Base-by-base conservation (phyloP, 1,140 invertebrate species). In the Babylonia areolata region DNA sequence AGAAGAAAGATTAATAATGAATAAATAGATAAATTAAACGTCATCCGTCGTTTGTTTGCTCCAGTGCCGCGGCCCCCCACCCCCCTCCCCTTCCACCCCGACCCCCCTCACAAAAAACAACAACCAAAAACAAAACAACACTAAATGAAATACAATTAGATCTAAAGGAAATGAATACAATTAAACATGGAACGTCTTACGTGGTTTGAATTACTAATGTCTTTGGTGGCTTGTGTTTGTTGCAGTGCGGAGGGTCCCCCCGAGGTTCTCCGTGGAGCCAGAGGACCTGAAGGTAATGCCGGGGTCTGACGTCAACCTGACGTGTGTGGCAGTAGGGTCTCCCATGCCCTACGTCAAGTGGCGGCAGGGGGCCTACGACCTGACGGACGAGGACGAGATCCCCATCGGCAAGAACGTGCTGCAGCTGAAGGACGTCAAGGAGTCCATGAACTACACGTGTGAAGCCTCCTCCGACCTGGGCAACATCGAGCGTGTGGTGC, bases 271-370 rank as follows among this genome's bases (percentile, higher is more conserved):
- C 5, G 97, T 97, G 71, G 97, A 97, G 69, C 98, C 98, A 31
- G 96, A 97, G 40, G 93, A 97, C 35, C 97, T 96, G 81, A 97
- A 99, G 93, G 98, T 99, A 40, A 97, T 97, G 96, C 95, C 98
- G 28, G 98, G 98, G 12, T 96, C 96, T 0, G 97, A 97, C 91
- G 95, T 99, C 77, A 99, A 99, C 93, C 95, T 99, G 77, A 98
- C 98, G 69, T 99, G 99, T 93, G 98, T 99, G 23, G 99, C 98
- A 28, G 97, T 98, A 12, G 99, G 99, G 0, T 98, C 98, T 0
- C 99, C 99, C 0, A 99, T 99, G 98, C 99, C 99, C 0, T 97
- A 96, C 90, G 98, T 99, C 78, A 98, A 98, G 94, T 99, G 98
- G 98, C 96, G 97, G 85, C 97, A 97, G 94, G 98, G 97, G 92